Evolutionary conservation across 2,888 invertebrate genomes (phyloP).

Genomic region (Tricholauxania praeusta): DNA sequence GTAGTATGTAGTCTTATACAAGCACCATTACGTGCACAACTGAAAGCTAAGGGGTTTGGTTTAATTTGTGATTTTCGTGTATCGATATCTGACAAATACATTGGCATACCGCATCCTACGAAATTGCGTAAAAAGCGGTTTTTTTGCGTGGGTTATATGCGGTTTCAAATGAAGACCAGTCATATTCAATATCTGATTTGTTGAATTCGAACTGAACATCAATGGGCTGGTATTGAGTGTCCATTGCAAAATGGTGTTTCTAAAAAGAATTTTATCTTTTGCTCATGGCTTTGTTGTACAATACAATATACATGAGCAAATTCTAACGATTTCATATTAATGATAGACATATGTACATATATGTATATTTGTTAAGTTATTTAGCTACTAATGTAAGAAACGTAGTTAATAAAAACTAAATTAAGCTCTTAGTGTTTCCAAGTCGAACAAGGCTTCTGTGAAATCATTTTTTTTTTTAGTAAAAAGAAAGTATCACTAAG

Average conservation of each 20-base stretch:
- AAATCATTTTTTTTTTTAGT: no score
- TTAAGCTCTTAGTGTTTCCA: no score
- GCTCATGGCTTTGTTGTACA: neutral
- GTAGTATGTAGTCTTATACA: no score
- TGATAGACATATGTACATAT: no score
- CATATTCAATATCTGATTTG: neutral
- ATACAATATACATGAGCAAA: neutral
- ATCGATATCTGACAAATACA: neutral
- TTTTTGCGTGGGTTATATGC: neutral
- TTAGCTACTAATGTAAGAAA: no score
- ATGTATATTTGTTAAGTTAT: no score
- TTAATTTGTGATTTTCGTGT: neutral
- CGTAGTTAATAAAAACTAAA: no score
- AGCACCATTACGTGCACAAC: neutral
- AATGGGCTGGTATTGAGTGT: neutral
- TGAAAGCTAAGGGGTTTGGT: conserved; percentile 11
- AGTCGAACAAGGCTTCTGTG: no score
- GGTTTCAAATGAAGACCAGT: conserved; percentile 3
- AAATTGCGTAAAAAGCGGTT: neutral
- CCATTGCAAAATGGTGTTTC: neutral
- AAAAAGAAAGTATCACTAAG: no score
- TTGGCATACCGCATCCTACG: neutral
- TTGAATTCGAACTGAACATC: neutral
- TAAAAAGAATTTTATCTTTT: neutral
- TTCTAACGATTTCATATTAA: no score